Base-by-base conservation (phyloP, 2,113 vertebrate genomes). In the Osmerus eperlanus region DNA sequence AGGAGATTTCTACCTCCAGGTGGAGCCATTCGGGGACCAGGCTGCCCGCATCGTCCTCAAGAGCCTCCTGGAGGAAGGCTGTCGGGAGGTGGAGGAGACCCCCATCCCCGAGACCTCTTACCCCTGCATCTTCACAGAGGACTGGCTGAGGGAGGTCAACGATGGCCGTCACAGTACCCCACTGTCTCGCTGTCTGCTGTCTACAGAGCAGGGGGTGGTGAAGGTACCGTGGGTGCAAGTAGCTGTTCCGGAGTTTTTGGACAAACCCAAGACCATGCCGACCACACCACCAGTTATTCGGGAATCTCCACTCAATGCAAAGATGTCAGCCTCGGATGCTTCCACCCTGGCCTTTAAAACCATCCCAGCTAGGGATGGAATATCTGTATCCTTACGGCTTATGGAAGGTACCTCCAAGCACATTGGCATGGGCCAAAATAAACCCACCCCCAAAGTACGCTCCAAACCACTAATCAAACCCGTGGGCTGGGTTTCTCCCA, bases 1-100 rank as follows among this genome's bases (percentile, higher is more conserved):
- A 0, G 91, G 95, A 87, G 97, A 98, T 89, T 98, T 98, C 86
- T 98, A 96, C 88, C 92, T 98, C 28, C 96, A 98, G 65, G 96
- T 95, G 0, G 94, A 95, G 81, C 91, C 94, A 32, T 93, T 89
- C 0, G 90, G 92, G 36, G 94, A 96, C 70, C 96, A 95, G 82
- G 87, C 94, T 0, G 94, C 92, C 0, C 91, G 95, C 16, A 91
- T 98, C 9, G 89, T 90, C n/a, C 21, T 98, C 70, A 98, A 97
- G 81, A 93, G 91, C 61, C 95, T 98, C 67, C 92, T 96, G 47
- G 68, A 72, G 6, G 94, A 95, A 71, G 92, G 94, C 61, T 79
- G 90, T 78, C 85, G 88, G 25, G 86, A 90, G 0, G 93, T 96
- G 75, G 93, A 96, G 81, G 91, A 92, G 78, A 95, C 92, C 0